phyloP scores from a whole-genome alignment of 1,140 invertebrate species.

The Melitaea cinxia region DNA sequence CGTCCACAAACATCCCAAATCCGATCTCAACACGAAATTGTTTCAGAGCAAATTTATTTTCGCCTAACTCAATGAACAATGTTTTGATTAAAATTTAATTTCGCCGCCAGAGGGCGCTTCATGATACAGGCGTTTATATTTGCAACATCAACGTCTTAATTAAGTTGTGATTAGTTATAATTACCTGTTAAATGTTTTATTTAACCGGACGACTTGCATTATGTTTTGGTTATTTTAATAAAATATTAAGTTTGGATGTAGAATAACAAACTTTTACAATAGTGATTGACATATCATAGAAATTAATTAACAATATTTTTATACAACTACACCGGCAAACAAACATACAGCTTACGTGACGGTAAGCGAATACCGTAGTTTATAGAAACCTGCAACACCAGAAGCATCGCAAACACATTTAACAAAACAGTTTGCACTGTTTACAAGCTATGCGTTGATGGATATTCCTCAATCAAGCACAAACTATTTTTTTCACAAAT shows the following conservation, averaged over 20 bases:
- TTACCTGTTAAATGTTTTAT: conserved; percentile 3
- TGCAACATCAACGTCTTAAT: conserved; percentile 25
- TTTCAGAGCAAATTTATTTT: conserved; percentile 46
- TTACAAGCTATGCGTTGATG: too few species aligned
- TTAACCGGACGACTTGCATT: background rate
- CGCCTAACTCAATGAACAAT: conserved; percentile 45
- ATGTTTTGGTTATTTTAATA: background rate
- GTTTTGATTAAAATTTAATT: conserved; percentile 57
- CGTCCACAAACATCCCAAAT: conserved; percentile 22
- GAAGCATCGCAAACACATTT: too few species aligned
- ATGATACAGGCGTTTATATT: conserved; percentile 17
- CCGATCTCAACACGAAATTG: conserved; percentile 27
- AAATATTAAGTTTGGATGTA: background rate
- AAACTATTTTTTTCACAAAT: too few species aligned
- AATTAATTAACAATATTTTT: too few species aligned
- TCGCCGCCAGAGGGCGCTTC: conserved; percentile 28
- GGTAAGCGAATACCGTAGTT: too few species aligned
- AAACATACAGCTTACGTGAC: too few species aligned
- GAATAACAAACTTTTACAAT: background rate
- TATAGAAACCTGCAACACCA: too few species aligned
- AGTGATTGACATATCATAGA: too few species aligned
- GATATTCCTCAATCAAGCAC: too few species aligned
- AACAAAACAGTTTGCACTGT: too few species aligned
- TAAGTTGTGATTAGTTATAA: conserved; percentile 28
- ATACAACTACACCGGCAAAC: too few species aligned